Percentiles rank a stretch among this genome's conserved stretches.
phyloP scores from a whole-genome alignment of 92 coral and sea anemone species.

The Palythoa caribaeorum region DNA sequence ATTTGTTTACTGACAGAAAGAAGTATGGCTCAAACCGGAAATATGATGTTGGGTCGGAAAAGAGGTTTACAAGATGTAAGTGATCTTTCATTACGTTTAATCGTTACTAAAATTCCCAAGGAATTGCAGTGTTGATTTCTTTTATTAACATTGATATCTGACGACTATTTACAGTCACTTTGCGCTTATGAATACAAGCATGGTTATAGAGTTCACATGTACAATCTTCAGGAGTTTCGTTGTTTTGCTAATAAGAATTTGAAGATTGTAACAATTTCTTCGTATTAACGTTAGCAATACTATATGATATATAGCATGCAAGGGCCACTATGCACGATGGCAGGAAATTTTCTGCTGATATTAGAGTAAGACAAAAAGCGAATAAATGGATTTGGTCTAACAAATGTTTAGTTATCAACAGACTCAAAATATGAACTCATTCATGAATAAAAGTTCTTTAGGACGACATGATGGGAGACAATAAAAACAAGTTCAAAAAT shows the following conservation, averaged over 20 bases:
- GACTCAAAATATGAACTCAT: too few species aligned
- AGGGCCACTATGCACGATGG: background rate
- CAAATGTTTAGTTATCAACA: too few species aligned
- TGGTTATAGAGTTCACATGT: too few species aligned
- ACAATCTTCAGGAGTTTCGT: too few species aligned
- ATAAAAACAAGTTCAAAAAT: too few species aligned
- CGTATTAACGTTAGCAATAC: background rate
- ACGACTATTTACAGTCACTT: background rate
- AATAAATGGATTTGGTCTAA: too few species aligned
- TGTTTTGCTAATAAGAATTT: too few species aligned
- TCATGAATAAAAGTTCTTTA: too few species aligned
- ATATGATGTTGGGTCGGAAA: background rate
- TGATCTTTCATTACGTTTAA: background rate
- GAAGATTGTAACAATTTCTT: background rate
- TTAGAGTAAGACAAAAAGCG: background rate
- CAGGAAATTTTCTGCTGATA: background rate
- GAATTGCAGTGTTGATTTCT: background rate
- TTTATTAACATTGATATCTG: background rate
- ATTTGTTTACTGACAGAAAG: background rate
- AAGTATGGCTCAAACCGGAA: background rate
- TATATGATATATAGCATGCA: background rate
- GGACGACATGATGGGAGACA: too few species aligned
- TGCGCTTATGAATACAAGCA: background rate
- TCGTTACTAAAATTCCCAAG: background rate
- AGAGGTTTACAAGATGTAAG: background rate